These are phyloP conservation scores for Melanerpes formicivorus DNA, from an alignment of 2,113 vertebrate species.

Conservation along the genomic window DNA sequence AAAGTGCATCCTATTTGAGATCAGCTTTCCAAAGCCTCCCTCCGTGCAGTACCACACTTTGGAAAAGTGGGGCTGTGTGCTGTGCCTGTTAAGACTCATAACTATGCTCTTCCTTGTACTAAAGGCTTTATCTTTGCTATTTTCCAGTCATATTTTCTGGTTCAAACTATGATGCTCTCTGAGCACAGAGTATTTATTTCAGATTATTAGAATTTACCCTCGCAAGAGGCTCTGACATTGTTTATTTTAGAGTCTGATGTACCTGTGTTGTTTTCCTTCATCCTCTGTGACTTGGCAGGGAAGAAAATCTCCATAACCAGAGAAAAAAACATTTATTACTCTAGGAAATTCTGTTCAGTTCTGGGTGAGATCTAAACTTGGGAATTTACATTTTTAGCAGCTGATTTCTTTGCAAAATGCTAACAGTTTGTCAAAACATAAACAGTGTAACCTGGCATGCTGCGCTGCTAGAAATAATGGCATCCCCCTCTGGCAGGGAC, in stretches of 20 bases:
- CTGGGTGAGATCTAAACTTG: not conserved
- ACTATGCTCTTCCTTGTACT: not conserved
- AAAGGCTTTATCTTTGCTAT: not conserved
- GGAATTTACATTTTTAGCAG: slow-evolving; percentile 10
- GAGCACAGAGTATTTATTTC: not conserved
- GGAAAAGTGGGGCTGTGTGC: not conserved
- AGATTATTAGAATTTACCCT: not conserved
- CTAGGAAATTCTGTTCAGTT: not conserved
- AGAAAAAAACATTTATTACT: not conserved
- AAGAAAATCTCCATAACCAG: not conserved
- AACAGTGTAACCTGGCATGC: not conserved
- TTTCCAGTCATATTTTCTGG: not conserved
- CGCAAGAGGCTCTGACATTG: not conserved
- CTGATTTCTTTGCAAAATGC: not conserved
- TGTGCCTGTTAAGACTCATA: not conserved
- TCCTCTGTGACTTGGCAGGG: not conserved
- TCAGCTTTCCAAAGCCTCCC: not conserved
- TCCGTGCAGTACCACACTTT: not conserved
- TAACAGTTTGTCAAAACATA: not conserved
- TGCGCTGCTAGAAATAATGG: not conserved
- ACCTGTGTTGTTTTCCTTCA: not conserved
- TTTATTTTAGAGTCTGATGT: not conserved
- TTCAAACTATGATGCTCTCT: not conserved
- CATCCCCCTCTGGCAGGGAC: not conserved
- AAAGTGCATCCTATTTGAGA: not conserved